phyloP scores from a whole-genome alignment of 2,113 vertebrate genomes.

The Struthidea cinerea region DNA sequence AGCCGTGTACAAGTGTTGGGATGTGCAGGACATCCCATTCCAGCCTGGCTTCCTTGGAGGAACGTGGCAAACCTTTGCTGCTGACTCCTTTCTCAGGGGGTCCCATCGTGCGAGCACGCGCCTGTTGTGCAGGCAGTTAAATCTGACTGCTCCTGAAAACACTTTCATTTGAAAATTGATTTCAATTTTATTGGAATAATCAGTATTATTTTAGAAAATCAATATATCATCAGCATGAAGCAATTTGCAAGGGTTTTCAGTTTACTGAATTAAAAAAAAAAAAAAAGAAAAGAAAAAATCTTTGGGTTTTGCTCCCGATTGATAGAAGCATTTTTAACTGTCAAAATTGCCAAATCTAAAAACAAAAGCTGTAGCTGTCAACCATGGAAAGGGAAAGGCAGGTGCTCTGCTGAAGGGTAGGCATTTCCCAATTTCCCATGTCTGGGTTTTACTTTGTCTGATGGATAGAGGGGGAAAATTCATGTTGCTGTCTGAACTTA shows the following conservation, averaged over 20 bases:
- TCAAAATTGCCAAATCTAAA: not conserved
- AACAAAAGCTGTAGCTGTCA: not conserved
- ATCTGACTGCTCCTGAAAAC: not conserved
- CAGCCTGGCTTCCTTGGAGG: not conserved
- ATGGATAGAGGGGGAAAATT: not conserved
- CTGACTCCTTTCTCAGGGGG: not conserved
- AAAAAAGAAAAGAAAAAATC: not conserved
- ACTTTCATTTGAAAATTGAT: not conserved
- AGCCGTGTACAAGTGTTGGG: accelerated
- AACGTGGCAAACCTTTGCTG: accelerated
- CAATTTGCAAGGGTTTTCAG: not conserved
- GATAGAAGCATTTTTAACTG: not conserved
- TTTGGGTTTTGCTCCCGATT: not conserved
- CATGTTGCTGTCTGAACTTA: not conserved
- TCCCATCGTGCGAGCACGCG: accelerated
- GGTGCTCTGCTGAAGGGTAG: not conserved
- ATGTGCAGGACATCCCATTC: not conserved
- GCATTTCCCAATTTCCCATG: not conserved
- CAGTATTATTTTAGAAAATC: slow-evolving; percentile 40
- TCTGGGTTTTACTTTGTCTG: not conserved
- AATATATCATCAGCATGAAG: not conserved
- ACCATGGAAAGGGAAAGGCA: not conserved
- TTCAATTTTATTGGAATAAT: slow-evolving; percentile 43
- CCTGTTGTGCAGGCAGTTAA: not conserved
- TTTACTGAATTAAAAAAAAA: not conserved